Conservation (phyloP, 2,888 invertebrate species). For the Scaptomyza caliginosa region DNA sequence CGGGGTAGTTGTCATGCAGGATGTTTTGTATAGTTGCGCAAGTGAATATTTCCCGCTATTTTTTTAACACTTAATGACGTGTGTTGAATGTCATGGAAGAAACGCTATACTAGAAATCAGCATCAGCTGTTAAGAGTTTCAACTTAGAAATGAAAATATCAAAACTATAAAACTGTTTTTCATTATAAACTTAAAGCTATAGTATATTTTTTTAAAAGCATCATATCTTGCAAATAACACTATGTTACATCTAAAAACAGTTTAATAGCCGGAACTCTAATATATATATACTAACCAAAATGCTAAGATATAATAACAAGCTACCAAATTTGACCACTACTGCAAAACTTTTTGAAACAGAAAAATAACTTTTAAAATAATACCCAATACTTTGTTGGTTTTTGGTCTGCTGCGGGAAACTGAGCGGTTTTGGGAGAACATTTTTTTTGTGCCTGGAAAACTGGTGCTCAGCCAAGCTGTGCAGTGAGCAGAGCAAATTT, state of each 20-base stretch:
- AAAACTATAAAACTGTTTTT: no score
- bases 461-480: conserved; percentile 47
- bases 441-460: conserved; percentile 45
- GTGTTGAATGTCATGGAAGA: conserved; percentile 3
- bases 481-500: conserved; percentile 55
- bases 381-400: conserved; percentile 13
- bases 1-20: conserved; percentile 52
- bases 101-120: conserved; percentile 3
- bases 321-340: no score
- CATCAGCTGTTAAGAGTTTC: conserved; percentile 38
- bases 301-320: no score
- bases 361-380: conserved; percentile 16
- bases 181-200: no score
- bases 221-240: no score
- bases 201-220: no score
- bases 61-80: conserved; percentile 16
- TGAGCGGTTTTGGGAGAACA: conserved; percentile 18
- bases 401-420: conserved; percentile 16
- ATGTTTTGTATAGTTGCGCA: conserved; percentile 62
- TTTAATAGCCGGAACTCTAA: no score
- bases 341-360: background rate
- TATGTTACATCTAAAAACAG: no score
- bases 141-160: background rate
- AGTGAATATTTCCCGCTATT: conserved; percentile 69
- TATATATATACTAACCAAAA: no score